Base-by-base conservation (phyloP, 2,113 vertebrate species). In the Strigops habroptila region DNA sequence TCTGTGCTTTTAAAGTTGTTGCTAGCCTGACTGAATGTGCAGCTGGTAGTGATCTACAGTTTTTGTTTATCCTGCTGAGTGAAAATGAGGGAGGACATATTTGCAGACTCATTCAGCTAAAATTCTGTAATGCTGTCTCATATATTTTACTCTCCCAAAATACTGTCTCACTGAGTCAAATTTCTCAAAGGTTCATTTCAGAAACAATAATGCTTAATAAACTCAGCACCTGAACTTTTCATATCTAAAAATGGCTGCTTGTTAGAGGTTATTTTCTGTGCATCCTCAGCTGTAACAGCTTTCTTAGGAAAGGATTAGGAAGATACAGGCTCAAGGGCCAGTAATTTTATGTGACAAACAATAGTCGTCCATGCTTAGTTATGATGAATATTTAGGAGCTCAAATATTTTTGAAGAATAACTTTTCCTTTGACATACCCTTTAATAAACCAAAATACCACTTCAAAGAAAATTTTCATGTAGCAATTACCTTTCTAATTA, bases 1-100 rank as follows among this genome's bases (percentile, higher is more conserved):
- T 86, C 55, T 76, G 27, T 74, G 39, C 8, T 94, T 89, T 84
- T 68, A 62, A 84, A 95, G 49, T 68, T 82, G 46, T 53, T 92
- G 48, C 82, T 86, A 92, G 67, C 14, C 19, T 82, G 51, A 80
- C 59, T 90, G 75, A 76, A 63, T 62, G 35, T 91, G 94, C 82
- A 95, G 90, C 83, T 96, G 95, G 44, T 49, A 93, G 70, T 37
- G 59, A 96, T 89, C 85, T 95, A 71, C 55, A 92, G 84, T 91
- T 94, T 88, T 62, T 95, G 83, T 94, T 94, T 93, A 95, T 93
- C 79, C 88, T 95, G 44, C 81, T 92, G 81, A 78, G 70, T 82
- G 68, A 92, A 94, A 94, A 95, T 77, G 59, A 82, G 55, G 57
- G 53, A 73, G 69, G 79, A 92, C n/a, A 37, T 63, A 75, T 91